Evolutionary conservation across 2,797 vertebrate genomes (phyloP).

Genomic region (Sebastolobus altivelis): DNA sequence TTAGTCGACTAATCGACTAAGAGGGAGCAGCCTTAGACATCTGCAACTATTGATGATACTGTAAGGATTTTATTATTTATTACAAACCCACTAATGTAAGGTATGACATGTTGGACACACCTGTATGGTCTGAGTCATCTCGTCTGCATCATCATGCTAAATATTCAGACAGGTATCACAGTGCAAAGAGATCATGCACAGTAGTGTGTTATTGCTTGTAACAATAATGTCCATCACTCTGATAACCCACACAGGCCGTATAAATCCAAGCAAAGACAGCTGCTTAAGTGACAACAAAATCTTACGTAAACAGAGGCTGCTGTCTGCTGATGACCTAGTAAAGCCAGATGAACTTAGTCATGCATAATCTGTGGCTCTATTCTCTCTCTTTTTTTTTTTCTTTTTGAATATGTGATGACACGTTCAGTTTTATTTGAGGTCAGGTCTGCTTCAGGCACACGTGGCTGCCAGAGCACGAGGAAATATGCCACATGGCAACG

Average conservation of each 20-base stretch:
- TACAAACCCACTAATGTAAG: neutral
- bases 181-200: neutral
- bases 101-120: neutral
- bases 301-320: slow-evolving; percentile 39
- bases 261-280: slow-evolving; percentile 40
- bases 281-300: slow-evolving; percentile 56
- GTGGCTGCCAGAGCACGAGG: slow-evolving; percentile 58
- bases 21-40: too few relatives aligned
- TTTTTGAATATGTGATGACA: slow-evolving; percentile 67
- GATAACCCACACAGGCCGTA: neutral
- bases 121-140: neutral
- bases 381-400: slow-evolving; percentile 20
- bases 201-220: neutral
- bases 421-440: slow-evolving; percentile 64
- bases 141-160: neutral
- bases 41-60: too few relatives aligned
- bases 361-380: slow-evolving; percentile 58
- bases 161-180: neutral
- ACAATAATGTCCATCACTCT: slow-evolving; percentile 4
- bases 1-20: too few relatives aligned
- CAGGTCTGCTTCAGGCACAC: slow-evolving; percentile 65
- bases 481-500: slow-evolving; percentile 36
- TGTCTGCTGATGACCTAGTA: slow-evolving; percentile 54
- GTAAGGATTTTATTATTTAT: neutral
- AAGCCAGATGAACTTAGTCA: slow-evolving; percentile 68